phyloP scores from a whole-genome alignment of 2,113 vertebrate species.

The Cisticola juncidis region DNA sequence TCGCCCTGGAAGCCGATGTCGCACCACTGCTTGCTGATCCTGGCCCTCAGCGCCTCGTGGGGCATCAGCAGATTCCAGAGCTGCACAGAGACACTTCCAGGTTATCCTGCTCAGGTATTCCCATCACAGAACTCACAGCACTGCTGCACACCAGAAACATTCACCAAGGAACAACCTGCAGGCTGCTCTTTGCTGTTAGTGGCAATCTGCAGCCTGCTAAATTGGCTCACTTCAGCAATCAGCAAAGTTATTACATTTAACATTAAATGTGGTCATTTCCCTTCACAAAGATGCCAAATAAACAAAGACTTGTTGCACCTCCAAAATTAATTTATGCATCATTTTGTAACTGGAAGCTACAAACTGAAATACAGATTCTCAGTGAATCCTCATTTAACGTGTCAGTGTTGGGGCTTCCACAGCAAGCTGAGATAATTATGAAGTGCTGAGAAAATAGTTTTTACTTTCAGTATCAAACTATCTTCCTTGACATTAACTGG shows the following conservation, averaged over 20 bases:
- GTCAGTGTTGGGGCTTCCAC: background rate
- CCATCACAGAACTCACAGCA: background rate
- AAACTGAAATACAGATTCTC: background rate
- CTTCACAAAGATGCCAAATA: background rate
- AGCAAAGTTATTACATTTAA: background rate
- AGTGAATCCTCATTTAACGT: background rate
- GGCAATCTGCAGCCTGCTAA: background rate
- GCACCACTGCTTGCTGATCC: constrained; percentile 96
- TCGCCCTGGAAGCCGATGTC: constrained; percentile 98
- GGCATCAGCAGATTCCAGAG: constrained; percentile 96
- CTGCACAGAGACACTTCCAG: constrained; percentile 72
- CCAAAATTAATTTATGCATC: background rate
- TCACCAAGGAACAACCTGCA: background rate
- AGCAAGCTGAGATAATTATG: background rate
- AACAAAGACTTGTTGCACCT: background rate
- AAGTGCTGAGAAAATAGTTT: background rate
- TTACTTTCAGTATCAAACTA: background rate
- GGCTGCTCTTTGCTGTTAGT: background rate
- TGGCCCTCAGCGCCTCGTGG: constrained; percentile 82
- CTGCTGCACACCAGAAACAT: background rate
- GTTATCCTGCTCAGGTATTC: constrained; percentile 36
- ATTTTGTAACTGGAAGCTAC: background rate
- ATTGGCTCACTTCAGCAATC: background rate
- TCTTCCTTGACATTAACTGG: background rate
- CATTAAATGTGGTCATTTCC: background rate